These are phyloP conservation scores for Uria lomvia DNA, from an alignment of 2,113 vertebrate species.

Conservation along the genomic window DNA sequence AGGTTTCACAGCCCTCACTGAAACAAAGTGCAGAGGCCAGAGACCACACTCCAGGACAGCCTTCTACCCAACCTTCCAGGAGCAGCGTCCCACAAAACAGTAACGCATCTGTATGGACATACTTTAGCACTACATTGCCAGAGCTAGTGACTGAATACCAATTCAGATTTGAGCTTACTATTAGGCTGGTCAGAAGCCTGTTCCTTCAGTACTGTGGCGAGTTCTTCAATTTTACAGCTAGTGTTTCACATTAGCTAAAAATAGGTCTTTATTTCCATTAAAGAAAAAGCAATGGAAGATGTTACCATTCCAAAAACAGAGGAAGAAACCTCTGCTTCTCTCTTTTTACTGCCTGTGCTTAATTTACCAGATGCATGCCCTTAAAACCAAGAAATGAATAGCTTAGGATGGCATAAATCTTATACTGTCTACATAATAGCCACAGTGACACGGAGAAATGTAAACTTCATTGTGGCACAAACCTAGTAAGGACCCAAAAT, in stretches of 20 bases:
- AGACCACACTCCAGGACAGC: not conserved
- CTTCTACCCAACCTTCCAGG: not conserved
- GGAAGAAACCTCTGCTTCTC: not conserved
- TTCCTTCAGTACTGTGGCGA: not conserved
- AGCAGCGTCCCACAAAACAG: not conserved
- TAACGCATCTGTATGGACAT: rapidly evolving
- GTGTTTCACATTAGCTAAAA: not conserved
- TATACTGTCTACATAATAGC: not conserved
- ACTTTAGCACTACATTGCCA: not conserved
- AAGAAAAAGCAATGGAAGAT: not conserved
- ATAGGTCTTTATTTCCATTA: not conserved
- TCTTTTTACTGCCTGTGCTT: not conserved
- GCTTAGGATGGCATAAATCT: not conserved
- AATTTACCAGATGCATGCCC: not conserved
- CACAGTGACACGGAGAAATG: not conserved
- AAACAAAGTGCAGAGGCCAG: not conserved
- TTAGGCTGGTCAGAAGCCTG: not conserved
- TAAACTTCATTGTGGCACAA: not conserved
- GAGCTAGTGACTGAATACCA: not conserved
- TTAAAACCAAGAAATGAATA: not conserved
- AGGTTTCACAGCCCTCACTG: not conserved
- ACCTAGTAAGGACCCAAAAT: not conserved
- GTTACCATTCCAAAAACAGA: not conserved
- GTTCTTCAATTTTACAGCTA: not conserved
- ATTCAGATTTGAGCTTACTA: not conserved